phyloP scores from a whole-genome alignment of 1,140 invertebrate genomes.

The Neodiprion virginianus region DNA sequence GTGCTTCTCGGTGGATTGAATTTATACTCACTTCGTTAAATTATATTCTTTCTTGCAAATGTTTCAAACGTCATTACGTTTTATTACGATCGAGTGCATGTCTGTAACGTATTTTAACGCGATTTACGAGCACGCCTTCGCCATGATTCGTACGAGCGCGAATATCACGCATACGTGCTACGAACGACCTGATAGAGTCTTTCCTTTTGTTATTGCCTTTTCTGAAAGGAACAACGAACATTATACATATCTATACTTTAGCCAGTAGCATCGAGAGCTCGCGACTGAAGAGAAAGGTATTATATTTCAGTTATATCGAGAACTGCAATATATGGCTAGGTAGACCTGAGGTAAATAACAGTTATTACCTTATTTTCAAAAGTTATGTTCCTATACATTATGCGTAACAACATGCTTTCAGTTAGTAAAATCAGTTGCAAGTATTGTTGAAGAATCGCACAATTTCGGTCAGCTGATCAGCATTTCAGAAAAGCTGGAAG shows the following conservation, averaged over 20 bases:
- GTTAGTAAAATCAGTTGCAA: not conserved
- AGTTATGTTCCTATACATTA: not conserved
- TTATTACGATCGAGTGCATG: no score
- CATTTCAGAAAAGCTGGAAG: no score
- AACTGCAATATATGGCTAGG: not conserved
- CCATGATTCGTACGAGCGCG: no score
- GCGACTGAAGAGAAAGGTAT: not conserved
- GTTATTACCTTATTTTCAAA: conserved; percentile 6
- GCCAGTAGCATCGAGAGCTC: not conserved
- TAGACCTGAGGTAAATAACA: not conserved
- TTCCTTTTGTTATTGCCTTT: not conserved
- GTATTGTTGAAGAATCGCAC: not conserved
- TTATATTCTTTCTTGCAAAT: no score
- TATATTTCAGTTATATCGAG: not conserved
- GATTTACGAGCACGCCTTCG: no score
- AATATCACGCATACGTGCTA: no score
- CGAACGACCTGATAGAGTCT: not conserved
- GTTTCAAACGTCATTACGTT: no score
- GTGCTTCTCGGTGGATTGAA: no score
- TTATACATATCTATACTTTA: not conserved
- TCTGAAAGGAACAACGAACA: not conserved
- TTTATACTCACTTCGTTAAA: no score
- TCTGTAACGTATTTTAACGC: no score
- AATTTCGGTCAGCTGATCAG: not conserved
- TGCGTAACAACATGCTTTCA: not conserved